A percentile compares a stretch with the other conserved stretches of the same genome.
Conservation (phyloP, 2,113 vertebrate species). For the Mobula birostris region DNA sequence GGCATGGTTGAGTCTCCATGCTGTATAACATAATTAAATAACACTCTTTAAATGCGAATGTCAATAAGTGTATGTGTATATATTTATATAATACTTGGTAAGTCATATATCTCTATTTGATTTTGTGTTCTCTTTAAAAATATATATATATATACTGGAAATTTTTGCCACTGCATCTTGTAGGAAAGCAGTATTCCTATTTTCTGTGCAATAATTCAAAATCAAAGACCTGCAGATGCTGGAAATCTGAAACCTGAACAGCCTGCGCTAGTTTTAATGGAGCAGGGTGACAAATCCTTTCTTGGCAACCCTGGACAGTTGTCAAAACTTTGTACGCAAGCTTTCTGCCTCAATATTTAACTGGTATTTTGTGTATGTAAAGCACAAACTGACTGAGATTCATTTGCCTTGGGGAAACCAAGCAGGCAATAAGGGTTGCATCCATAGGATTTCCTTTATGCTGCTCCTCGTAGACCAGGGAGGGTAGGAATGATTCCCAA, state of each 20-base stretch:
- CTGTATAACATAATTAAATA: too few relatives aligned
- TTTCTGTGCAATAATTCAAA: neutral
- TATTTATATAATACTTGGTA: neutral
- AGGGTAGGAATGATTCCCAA: neutral
- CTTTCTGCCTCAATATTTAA: too few relatives aligned
- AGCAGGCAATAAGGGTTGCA: too few relatives aligned
- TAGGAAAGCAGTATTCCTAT: neutral
- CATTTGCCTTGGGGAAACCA: too few relatives aligned
- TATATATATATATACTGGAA: neutral
- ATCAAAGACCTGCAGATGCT: neutral
- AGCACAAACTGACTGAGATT: too few relatives aligned
- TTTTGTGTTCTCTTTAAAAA: neutral
- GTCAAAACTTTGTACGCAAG: too few relatives aligned
- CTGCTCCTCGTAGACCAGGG: neutral
- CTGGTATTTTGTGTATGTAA: too few relatives aligned
- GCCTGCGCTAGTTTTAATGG: neutral
- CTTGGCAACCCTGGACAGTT: neutral
- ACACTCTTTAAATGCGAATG: neutral
- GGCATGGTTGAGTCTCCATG: too few relatives aligned
- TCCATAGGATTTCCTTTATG: too few relatives aligned
- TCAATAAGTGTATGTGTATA: neutral
- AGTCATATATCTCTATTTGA: neutral
- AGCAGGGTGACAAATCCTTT: neutral
- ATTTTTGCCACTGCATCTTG: neutral
- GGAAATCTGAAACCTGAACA: too few relatives aligned